phyloP scores from a whole-genome alignment of 2,888 invertebrate genomes.

The Drosophila atripex region DNA sequence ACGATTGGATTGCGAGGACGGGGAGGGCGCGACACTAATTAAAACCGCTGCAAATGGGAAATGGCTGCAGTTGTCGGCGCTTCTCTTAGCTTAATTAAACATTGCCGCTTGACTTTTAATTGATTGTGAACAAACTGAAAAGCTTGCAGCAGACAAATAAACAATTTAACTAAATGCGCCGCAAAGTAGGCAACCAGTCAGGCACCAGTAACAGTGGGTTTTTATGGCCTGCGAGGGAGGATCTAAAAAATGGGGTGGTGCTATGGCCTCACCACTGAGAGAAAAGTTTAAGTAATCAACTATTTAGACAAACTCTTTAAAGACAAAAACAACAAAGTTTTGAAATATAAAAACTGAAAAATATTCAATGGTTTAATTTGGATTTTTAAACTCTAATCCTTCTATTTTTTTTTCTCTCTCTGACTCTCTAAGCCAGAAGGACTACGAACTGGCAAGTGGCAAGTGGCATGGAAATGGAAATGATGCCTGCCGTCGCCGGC shows the following conservation, averaged over 20 bases:
- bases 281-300: not conserved
- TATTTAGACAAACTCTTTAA: not conserved
- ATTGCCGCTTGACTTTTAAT: slow-evolving; percentile 77
- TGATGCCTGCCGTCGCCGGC: slow-evolving; percentile 65
- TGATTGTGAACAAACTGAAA: slow-evolving; percentile 77
- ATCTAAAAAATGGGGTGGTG: not conserved
- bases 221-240: slow-evolving; percentile 34
- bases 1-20: not conserved
- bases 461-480: slow-evolving; percentile 66
- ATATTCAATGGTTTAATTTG: not conserved
- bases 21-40: slow-evolving; percentile 54
- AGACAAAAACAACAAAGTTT: not conserved
- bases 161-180: slow-evolving; percentile 79
- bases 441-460: slow-evolving; percentile 24
- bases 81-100: slow-evolving; percentile 79
- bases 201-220: slow-evolving; percentile 32
- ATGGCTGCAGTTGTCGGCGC: slow-evolving; percentile 46
- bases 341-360: not conserved
- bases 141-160: slow-evolving; percentile 61
- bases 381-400: too few relatives aligned
- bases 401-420: not conserved
- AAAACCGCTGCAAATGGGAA: slow-evolving; percentile 47
- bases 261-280: not conserved
- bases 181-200: slow-evolving; percentile 69
- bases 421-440: slow-evolving; percentile 24